phyloP scores from a whole-genome alignment of 1,140 invertebrate genomes.

The Sesamia nonagrioides region DNA sequence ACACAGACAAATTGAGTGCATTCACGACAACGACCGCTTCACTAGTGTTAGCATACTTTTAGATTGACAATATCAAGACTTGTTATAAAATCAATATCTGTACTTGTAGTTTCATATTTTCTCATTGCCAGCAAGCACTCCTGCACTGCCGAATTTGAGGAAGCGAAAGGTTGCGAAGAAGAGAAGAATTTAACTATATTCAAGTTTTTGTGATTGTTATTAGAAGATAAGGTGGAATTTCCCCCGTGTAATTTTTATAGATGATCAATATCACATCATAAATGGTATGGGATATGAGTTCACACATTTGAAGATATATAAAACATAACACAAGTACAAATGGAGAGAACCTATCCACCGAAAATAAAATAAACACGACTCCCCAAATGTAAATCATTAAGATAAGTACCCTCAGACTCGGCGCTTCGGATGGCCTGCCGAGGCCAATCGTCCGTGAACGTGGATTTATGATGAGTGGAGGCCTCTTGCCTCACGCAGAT shows the following conservation, averaged over 20 bases:
- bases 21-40: conserved; percentile 1
- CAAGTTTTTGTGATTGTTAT: too few relatives aligned
- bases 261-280: too few relatives aligned
- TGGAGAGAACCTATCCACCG: not conserved
- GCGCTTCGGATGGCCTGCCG: conserved; percentile 3
- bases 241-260: too few relatives aligned
- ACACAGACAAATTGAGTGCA: conserved; percentile 32
- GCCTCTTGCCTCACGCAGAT: conserved; percentile 33
- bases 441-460: conserved; percentile 26
- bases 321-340: not conserved
- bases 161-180: too few relatives aligned
- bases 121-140: too few relatives aligned
- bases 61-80: conserved; percentile 21
- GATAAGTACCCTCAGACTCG: conserved; percentile 7
- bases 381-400: conserved; percentile 34
- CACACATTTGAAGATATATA: too few relatives aligned
- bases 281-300: too few relatives aligned
- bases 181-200: too few relatives aligned
- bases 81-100: not conserved
- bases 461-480: conserved; percentile 38
- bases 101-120: too few relatives aligned
- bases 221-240: too few relatives aligned
- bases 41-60: conserved; percentile 17
- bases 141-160: too few relatives aligned
- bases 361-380: conserved; percentile 17